Evolutionary conservation across 2,888 invertebrate genomes (phyloP).

Genomic region (Augochlorella aurata): DNA sequence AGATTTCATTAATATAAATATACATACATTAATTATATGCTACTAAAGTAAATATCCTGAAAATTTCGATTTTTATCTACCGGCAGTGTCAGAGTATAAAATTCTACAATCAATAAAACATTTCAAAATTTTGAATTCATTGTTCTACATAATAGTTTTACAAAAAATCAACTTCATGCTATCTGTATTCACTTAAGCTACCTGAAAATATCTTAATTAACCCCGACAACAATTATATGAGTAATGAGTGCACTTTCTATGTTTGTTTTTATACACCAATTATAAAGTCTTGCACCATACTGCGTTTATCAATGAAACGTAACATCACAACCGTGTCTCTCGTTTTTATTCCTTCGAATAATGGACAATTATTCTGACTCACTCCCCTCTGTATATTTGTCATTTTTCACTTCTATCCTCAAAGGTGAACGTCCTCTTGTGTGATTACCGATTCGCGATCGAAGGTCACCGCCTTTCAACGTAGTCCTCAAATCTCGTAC

Average conservation of each 20-base stretch:
- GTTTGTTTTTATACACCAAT: slow-evolving; percentile 36
- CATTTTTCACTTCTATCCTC: slow-evolving; percentile 81
- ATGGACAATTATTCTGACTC: slow-evolving; percentile 65
- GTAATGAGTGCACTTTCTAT: slow-evolving; percentile 52
- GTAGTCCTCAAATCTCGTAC: slow-evolving; percentile 70
- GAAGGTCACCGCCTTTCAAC: slow-evolving; percentile 72
- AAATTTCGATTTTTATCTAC: background rate
- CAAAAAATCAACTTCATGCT: background rate
- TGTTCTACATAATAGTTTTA: background rate
- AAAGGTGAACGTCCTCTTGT: slow-evolving; percentile 78
- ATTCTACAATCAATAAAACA: background rate
- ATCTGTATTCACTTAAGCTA: background rate
- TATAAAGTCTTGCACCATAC: slow-evolving; percentile 43
- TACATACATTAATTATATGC: background rate
- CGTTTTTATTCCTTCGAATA: slow-evolving; percentile 3
- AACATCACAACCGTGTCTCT: slow-evolving; percentile 23
- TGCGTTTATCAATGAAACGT: slow-evolving; percentile 21
- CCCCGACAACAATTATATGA: background rate
- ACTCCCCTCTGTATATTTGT: slow-evolving; percentile 74
- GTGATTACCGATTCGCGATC: slow-evolving; percentile 76
- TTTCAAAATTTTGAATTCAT: background rate
- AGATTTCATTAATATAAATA: background rate
- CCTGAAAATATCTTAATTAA: background rate
- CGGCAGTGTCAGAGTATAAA: background rate
- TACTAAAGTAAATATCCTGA: background rate